Evolutionary conservation across 2,888 invertebrate genomes (phyloP).

Genomic region (Harmothoe impar): DNA sequence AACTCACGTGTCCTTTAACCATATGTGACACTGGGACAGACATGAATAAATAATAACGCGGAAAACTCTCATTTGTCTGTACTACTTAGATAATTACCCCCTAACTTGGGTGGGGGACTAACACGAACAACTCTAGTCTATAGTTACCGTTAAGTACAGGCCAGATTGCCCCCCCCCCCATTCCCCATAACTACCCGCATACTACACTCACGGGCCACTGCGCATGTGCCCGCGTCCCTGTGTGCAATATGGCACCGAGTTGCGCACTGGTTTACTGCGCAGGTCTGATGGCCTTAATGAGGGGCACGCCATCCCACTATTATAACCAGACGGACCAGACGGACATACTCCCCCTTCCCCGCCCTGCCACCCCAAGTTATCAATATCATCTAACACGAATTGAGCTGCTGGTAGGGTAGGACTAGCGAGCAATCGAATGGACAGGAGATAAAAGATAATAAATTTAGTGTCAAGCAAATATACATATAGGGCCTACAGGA

Average conservation of each 20-base stretch:
- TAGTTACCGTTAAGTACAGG: background rate
- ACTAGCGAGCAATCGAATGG: no score
- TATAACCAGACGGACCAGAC: background rate
- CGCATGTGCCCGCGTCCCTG: background rate
- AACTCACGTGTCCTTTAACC: no score
- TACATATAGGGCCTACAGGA: no score
- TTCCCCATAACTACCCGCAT: background rate
- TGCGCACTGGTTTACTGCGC: no score
- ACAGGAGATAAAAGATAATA: no score
- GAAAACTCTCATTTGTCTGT: background rate
- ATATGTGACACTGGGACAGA: background rate
- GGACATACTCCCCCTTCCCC: no score
- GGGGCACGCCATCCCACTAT: background rate
- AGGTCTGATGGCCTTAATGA: no score
- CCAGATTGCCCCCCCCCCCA: background rate
- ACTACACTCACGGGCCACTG: background rate
- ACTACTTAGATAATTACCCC: background rate
- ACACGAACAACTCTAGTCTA: background rate
- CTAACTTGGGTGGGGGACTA: background rate
- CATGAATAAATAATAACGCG: background rate
- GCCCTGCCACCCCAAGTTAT: no score
- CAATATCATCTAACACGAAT: no score
- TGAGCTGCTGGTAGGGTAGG: no score
- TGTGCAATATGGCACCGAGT: slow-evolving; percentile 12
- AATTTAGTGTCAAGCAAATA: no score